phyloP scores from a whole-genome alignment of 2,113 vertebrate genomes.

The Tragelaphus buxtoni region DNA sequence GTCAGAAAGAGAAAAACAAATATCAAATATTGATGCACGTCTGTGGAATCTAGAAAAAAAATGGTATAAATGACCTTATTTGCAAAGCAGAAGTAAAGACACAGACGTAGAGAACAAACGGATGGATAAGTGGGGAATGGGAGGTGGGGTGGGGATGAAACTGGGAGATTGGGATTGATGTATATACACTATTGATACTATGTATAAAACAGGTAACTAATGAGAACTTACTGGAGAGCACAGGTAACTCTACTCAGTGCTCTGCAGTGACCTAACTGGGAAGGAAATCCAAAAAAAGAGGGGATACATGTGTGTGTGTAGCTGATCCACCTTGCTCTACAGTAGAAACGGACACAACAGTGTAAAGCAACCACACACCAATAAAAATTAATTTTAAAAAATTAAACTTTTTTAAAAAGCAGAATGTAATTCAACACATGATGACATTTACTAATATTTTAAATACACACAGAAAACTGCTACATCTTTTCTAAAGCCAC shows the following conservation, averaged over 20 bases:
- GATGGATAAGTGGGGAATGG: neutral
- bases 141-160: neutral
- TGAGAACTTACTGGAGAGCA: neutral
- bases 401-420: neutral
- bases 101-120: fast-evolving
- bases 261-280: neutral
- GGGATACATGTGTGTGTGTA: too few species aligned
- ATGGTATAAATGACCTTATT: neutral
- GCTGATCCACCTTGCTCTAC: neutral
- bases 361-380: neutral
- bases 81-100: neutral
- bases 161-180: neutral
- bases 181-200: neutral
- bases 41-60: neutral
- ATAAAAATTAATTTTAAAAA: neutral
- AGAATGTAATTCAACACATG: neutral
- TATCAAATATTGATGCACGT: neutral
- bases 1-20: neutral
- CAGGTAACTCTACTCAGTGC: too few species aligned
- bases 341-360: neutral
- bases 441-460: neutral
- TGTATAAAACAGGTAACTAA: neutral
- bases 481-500: neutral
- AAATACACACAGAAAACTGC: neutral
- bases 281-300: neutral